phyloP scores from a whole-genome alignment of 1,140 invertebrate genomes.

The Drosophila serrata region DNA sequence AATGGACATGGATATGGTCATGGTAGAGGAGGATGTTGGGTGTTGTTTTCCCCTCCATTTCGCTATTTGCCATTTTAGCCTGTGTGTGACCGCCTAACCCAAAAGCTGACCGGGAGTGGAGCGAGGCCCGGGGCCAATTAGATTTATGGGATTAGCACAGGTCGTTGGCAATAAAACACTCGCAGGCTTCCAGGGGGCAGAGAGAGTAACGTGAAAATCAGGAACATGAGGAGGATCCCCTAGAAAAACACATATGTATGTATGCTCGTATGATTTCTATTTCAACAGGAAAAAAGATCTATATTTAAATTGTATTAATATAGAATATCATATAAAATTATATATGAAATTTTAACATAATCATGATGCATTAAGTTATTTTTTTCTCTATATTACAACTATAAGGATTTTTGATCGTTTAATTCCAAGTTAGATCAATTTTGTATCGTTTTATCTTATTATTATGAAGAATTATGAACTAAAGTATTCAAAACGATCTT shows the following conservation, averaged over 20 bases:
- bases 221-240: conserved; percentile 8
- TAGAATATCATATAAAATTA: neutral
- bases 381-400: no score
- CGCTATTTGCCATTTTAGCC: conserved; percentile 18
- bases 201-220: conserved; percentile 10
- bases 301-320: neutral
- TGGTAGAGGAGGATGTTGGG: conserved; percentile 28
- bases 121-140: conserved; percentile 60
- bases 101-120: conserved; percentile 52
- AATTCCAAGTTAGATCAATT: neutral
- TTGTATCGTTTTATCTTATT: neutral
- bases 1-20: conserved; percentile 21
- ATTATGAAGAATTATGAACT: no score
- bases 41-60: neutral
- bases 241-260: conserved; percentile 13
- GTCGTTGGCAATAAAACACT: conserved; percentile 64
- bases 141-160: conserved; percentile 77
- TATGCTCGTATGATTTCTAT: no score
- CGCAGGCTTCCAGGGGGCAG: conserved; percentile 39
- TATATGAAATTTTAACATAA: neutral
- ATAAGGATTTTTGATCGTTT: neutral
- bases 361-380: no score
- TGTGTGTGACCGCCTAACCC: conserved; percentile 67
- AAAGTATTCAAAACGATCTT: neutral
- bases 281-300: neutral